Evolutionary conservation across 2,113 vertebrate genomes (phyloP).

Genomic region (Scortum barcoo): DNA sequence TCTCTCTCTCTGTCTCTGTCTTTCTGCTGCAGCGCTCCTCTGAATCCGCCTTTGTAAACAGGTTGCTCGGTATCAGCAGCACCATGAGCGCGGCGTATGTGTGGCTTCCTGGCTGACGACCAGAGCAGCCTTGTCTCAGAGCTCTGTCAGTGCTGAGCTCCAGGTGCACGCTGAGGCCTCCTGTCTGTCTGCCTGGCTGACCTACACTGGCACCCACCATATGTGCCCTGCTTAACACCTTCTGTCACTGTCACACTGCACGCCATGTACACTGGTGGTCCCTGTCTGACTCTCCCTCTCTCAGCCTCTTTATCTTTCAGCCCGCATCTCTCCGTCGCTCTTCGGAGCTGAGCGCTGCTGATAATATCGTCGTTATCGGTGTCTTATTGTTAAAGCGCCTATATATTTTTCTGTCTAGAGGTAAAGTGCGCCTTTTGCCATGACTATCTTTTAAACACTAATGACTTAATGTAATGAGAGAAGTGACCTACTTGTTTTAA

Average conservation of each 20-base stretch:
- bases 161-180: constrained; percentile 76
- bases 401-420: no score
- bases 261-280: constrained; percentile 43
- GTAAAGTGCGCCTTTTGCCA: background rate
- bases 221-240: constrained; percentile 80
- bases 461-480: background rate
- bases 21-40: background rate
- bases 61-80: constrained; percentile 32
- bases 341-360: background rate
- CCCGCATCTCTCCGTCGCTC: background rate
- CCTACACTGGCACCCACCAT: constrained; percentile 80
- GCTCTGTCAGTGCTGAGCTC: constrained; percentile 69
- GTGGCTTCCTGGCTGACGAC: constrained; percentile 42
- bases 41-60: constrained; percentile 41
- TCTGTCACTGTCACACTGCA: constrained; percentile 79
- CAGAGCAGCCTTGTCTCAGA: constrained; percentile 43
- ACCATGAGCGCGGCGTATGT: constrained; percentile 21
- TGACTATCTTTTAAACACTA: background rate
- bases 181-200: constrained; percentile 79
- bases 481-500: background rate
- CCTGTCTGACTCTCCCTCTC: constrained; percentile 48
- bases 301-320: constrained; percentile 40
- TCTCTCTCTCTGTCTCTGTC: constrained; percentile 28
- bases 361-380: background rate
- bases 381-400: background rate